These are phyloP conservation scores for Lutjanus campechanus DNA, from an alignment of 2,797 vertebrate genomes.

Conservation along the genomic window DNA sequence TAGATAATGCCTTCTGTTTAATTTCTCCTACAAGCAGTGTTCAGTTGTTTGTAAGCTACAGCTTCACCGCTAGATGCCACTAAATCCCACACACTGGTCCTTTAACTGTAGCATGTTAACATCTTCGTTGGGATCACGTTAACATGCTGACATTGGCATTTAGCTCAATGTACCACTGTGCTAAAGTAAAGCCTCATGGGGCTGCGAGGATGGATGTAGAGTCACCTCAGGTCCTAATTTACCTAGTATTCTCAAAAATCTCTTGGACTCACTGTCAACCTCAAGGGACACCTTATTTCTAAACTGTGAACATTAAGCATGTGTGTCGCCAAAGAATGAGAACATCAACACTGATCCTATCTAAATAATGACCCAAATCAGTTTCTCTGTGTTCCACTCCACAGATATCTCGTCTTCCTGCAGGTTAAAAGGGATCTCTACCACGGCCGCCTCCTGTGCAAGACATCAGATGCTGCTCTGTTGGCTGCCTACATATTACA, in stretches of 20 bases:
- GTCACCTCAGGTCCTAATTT: constrained; percentile 4
- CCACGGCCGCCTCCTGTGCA: constrained; percentile 97
- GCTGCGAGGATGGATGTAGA: neutral
- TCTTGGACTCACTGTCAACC: neutral
- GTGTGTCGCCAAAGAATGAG: constrained; percentile 5
- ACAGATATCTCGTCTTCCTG: constrained; percentile 98
- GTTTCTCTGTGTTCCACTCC: constrained; percentile 65
- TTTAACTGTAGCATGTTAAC: too few species aligned
- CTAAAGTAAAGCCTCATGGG: neutral
- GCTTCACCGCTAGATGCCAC: too few species aligned
- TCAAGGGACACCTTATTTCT: constrained; percentile 8
- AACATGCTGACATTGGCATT: too few species aligned
- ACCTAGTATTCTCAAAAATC: constrained; percentile 7
- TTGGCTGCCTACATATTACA: constrained; percentile 97
- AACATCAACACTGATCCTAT: neutral
- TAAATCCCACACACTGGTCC: too few species aligned
- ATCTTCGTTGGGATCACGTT: too few species aligned
- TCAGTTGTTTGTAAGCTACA: too few species aligned
- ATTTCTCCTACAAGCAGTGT: too few species aligned
- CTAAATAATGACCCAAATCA: constrained; percentile 47
- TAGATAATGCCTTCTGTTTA: too few species aligned
- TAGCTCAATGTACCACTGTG: too few species aligned
- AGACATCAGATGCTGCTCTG: constrained; percentile 95
- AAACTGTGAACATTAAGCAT: constrained; percentile 3
- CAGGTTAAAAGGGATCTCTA: constrained; percentile 99